Conservation (phyloP, 1,140 invertebrate genomes). For the Calephelis nemesis region DNA sequence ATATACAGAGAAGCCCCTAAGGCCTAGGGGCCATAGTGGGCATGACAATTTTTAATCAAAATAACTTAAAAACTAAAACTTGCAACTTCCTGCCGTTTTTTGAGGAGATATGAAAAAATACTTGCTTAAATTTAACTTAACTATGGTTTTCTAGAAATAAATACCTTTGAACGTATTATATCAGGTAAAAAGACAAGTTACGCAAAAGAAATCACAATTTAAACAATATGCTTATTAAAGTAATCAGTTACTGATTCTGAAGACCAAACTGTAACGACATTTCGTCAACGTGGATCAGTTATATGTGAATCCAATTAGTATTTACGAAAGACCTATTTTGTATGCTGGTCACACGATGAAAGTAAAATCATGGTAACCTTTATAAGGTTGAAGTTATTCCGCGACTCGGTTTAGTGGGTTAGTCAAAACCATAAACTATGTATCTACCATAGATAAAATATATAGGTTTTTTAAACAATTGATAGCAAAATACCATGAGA, state of each 20-base stretch:
- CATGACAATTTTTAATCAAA: no score
- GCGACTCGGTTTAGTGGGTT: constrained; percentile 1
- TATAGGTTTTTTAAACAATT: not conserved
- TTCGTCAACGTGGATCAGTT: not conserved
- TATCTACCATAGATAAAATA: not conserved
- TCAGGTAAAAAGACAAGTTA: no score
- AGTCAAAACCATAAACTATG: not conserved
- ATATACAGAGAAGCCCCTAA: no score
- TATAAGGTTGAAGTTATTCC: not conserved
- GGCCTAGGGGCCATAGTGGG: no score
- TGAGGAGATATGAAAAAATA: no score
- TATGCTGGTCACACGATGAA: not conserved
- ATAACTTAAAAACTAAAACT: no score
- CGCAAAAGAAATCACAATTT: no score
- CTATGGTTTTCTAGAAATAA: no score
- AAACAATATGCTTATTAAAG: not conserved
- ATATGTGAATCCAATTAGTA: not conserved
- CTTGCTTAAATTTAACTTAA: no score
- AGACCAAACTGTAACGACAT: not conserved
- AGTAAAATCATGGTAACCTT: not conserved
- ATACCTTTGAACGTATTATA: no score
- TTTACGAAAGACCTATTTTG: not conserved
- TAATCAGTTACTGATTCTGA: not conserved
- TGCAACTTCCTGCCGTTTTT: no score
- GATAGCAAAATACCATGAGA: not conserved